Conservation (phyloP, 2,113 vertebrate species). For the Condylura cristata region DNA sequence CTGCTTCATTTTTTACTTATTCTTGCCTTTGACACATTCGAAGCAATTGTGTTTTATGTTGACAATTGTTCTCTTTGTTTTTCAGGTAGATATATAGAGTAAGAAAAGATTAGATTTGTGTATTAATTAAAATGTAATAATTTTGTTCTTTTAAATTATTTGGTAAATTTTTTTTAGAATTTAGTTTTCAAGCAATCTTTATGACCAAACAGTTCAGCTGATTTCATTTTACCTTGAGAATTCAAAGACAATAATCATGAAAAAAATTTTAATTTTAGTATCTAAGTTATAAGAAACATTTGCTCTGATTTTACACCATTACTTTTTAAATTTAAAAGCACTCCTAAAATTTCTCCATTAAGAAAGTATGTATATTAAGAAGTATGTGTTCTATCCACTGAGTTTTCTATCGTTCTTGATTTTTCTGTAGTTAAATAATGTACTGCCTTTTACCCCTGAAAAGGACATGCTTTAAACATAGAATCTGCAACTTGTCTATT, state of each 20-base stretch:
- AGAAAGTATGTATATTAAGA: background rate
- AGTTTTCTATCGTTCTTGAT: background rate
- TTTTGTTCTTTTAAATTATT: conserved; percentile 38
- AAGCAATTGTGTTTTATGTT: conserved; percentile 27
- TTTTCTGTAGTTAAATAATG: background rate
- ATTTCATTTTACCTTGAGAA: conserved; percentile 29
- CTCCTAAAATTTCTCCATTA: background rate
- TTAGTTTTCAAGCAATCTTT: background rate
- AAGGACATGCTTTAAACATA: background rate
- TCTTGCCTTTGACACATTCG: conserved; percentile 14
- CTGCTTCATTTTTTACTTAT: conserved; percentile 15
- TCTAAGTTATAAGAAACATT: conserved; percentile 9
- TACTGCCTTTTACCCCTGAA: background rate
- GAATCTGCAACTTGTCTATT: background rate
- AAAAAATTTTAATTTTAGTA: conserved; percentile 2
- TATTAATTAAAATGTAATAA: conserved; percentile 20
- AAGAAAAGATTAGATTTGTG: conserved; percentile 29
- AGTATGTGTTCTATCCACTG: background rate
- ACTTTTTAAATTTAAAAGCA: background rate
- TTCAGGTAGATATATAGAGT: background rate
- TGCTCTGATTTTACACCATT: conserved; percentile 47
- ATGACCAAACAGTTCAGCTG: background rate
- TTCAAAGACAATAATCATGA: background rate
- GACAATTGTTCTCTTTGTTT: conserved; percentile 17
- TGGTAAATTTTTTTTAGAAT: conserved; percentile 26